A percentile compares a stretch with the other conserved stretches of the same genome.
These are phyloP conservation scores for Calcarius lapponicus DNA, from an alignment of 2,797 vertebrate species.

Conservation along the genomic window DNA sequence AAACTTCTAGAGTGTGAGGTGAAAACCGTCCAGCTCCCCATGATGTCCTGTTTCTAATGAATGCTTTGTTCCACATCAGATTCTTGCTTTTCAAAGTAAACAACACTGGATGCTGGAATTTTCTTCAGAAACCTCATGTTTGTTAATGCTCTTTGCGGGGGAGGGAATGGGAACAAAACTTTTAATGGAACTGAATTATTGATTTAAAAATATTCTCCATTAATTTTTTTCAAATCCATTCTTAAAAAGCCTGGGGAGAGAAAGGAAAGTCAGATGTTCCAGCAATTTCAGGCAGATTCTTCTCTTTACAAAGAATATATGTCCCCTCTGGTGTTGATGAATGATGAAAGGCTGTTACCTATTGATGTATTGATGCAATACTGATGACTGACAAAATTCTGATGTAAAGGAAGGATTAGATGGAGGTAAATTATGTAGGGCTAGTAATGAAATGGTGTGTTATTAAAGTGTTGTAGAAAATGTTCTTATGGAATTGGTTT, in stretches of 20 bases:
- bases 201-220: not conserved
- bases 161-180: not conserved
- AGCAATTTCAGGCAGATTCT: not conserved
- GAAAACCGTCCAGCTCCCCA: not conserved
- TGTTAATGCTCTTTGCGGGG: not conserved
- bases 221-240: not conserved
- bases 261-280: not conserved
- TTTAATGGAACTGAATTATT: not conserved
- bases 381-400: not conserved
- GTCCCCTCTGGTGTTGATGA: not conserved
- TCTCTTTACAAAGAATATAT: not conserved
- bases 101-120: not conserved
- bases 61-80: slow-evolving; percentile 7
- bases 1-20: not conserved
- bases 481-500: slow-evolving; percentile 5
- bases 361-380: not conserved
- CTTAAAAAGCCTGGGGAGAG: not conserved
- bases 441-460: not conserved
- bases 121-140: not conserved
- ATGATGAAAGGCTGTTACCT: not conserved
- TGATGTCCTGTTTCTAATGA: not conserved
- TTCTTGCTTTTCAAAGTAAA: slow-evolving; percentile 18
- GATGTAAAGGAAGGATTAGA: not conserved
- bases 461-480: slow-evolving; percentile 7
- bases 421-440: not conserved